Evolutionary conservation across 2,888 invertebrate genomes (phyloP).

Genomic region (Drosophila emarginata): DNA sequence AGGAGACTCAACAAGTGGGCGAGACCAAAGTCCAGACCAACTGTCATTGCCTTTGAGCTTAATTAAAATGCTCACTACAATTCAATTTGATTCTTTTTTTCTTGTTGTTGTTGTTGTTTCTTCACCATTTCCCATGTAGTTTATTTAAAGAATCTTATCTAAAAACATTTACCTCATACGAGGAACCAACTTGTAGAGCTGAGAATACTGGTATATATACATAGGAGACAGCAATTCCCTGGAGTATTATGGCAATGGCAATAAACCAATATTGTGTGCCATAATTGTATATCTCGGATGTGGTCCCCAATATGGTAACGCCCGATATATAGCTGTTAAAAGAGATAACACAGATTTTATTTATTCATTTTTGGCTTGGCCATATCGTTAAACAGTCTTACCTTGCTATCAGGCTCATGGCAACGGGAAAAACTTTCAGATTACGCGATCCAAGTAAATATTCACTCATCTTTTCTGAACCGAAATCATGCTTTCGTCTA

Average conservation of each 20-base stretch:
- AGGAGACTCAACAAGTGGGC: conserved; percentile 26
- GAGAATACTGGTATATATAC: conserved; percentile 93
- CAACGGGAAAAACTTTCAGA: conserved; percentile 91
- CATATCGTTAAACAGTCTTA: conserved; percentile 71
- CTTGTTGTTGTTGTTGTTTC: neutral
- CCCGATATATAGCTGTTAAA: conserved; percentile 91
- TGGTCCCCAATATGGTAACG: conserved; percentile 93
- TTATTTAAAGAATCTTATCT: conserved; percentile 13
- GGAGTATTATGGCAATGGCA: conserved; percentile 87
- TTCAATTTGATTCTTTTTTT: conserved; percentile 25
- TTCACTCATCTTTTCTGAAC: conserved; percentile 85
- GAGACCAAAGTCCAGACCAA: conserved; percentile 58
- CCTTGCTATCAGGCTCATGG: conserved; percentile 94
- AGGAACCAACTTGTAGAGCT: conserved; percentile 89
- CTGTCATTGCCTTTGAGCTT: conserved; percentile 33
- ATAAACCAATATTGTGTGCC: conserved; percentile 93
- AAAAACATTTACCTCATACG: conserved; percentile 87
- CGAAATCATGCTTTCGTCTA: conserved; percentile 73
- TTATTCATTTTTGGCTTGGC: neutral
- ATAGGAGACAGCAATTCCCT: conserved; percentile 86
- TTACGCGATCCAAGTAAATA: conserved; percentile 90
- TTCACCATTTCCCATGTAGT: neutral
- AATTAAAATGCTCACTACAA: conserved; percentile 60
- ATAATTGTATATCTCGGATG: conserved; percentile 93
- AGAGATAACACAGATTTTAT: conserved; percentile 43